Conservation (phyloP, 2,797 vertebrate genomes). For the Onychomys torridus region DNA sequence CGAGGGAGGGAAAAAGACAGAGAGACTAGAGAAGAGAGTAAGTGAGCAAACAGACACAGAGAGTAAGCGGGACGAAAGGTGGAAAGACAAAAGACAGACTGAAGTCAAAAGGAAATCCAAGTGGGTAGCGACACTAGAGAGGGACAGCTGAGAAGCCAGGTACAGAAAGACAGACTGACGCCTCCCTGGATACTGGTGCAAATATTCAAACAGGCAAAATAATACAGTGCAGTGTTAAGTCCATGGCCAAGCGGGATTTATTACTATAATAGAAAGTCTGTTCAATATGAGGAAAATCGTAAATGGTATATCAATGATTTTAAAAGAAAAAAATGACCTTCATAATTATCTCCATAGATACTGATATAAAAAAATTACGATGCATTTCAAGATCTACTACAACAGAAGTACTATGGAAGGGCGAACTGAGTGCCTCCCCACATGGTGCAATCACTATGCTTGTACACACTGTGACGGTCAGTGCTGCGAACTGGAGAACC, state of each 20-base stretch:
- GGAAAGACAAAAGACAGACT: neutral
- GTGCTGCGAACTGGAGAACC: neutral
- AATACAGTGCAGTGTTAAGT: neutral
- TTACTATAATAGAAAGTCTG: neutral
- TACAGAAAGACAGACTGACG: neutral
- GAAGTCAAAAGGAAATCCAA: constrained; percentile 9
- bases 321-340: constrained; percentile 22
- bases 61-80: neutral
- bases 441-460: neutral
- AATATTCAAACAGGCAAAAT: constrained; percentile 21
- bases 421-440: neutral
- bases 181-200: neutral
- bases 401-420: constrained; percentile 2
- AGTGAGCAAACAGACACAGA: neutral
- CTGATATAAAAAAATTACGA: neutral
- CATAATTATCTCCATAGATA: neutral
- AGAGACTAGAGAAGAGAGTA: constrained; percentile 11
- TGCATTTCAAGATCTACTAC: constrained; percentile 27
- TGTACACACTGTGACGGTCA: neutral
- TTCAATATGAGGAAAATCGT: constrained; percentile 32
- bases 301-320: neutral
- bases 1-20: neutral
- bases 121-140: neutral
- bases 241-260: neutral
- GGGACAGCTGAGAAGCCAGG: neutral